Evolutionary conservation across 2,888 invertebrate genomes (phyloP).

Genomic region (Drosophila niveifrons): DNA sequence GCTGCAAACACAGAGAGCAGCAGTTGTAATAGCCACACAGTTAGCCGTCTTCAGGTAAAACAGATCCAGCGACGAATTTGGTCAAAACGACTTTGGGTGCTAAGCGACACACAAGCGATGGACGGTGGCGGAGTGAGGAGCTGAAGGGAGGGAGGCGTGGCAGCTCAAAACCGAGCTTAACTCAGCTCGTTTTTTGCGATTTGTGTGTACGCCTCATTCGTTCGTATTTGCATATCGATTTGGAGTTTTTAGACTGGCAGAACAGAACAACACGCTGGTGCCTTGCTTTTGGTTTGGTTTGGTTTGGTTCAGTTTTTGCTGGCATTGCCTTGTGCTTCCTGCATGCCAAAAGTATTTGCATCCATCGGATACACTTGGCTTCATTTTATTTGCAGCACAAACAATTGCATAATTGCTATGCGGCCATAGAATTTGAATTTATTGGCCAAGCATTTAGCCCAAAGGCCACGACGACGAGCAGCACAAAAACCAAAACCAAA

Average conservation of each 20-base stretch:
- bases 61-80: conserved; percentile 72
- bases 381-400: conserved; percentile 75
- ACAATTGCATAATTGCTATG: conserved; percentile 80
- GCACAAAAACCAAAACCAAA: conserved; percentile 10
- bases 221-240: conserved; percentile 80
- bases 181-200: conserved; percentile 64
- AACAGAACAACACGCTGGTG: conserved; percentile 64
- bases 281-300: conserved; percentile 28
- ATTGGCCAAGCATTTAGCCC: conserved; percentile 59
- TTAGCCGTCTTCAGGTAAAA: conserved; percentile 55
- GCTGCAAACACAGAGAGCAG: conserved; percentile 6
- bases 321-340: conserved; percentile 30
- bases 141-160: conserved; percentile 52
- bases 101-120: not conserved
- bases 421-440: conserved; percentile 66
- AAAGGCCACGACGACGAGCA: conserved; percentile 20
- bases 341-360: conserved; percentile 61
- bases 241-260: conserved; percentile 77
- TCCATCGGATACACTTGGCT: conserved; percentile 62
- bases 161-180: conserved; percentile 40
- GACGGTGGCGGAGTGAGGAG: not conserved
- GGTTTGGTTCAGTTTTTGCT: conserved; percentile 10
- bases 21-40: conserved; percentile 48
- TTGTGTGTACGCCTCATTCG: conserved; percentile 76
- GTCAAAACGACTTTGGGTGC: conserved; percentile 68